These are phyloP conservation scores for Aporophyla nigra DNA, from an alignment of 2,888 invertebrate genomes.

Conservation along the genomic window DNA sequence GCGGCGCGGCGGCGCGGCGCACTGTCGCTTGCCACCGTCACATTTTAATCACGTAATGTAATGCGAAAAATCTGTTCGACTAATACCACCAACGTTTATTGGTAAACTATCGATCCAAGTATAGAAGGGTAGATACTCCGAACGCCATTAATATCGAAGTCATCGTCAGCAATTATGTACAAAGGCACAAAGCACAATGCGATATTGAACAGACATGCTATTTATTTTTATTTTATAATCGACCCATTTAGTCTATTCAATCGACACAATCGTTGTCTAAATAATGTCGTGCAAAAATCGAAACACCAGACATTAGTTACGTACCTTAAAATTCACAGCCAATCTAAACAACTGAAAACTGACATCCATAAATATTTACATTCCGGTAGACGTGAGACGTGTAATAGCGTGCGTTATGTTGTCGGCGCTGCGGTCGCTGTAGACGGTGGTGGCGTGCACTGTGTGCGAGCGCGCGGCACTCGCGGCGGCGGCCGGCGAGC, in stretches of 20 bases:
- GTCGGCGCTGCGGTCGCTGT: constrained; percentile 75
- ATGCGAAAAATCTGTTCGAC: constrained; percentile 86
- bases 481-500: constrained; percentile 78
- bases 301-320: constrained; percentile 85
- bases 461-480: constrained; percentile 71
- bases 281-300: constrained; percentile 83
- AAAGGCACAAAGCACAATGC: constrained; percentile 85
- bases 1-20: constrained; percentile 78
- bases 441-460: constrained; percentile 72
- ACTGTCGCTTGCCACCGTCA: constrained; percentile 77
- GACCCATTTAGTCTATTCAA: constrained; percentile 68
- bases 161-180: constrained; percentile 85
- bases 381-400: constrained; percentile 85
- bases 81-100: constrained; percentile 83
- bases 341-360: constrained; percentile 91
- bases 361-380: constrained; percentile 91
- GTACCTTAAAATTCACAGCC: constrained; percentile 91
- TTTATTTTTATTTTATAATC: constrained; percentile 76
- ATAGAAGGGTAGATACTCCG: constrained; percentile 86
- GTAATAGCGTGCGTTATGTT: constrained; percentile 83
- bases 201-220: constrained; percentile 84
- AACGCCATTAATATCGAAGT: constrained; percentile 85
- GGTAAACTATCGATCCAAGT: constrained; percentile 89
- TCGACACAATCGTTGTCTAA: constrained; percentile 64
- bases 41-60: constrained; percentile 83